Evolutionary conservation across 2,888 invertebrate genomes (phyloP), one percentile per base, ranked within the genome.

Genomic region (Formica aserva): DNA sequence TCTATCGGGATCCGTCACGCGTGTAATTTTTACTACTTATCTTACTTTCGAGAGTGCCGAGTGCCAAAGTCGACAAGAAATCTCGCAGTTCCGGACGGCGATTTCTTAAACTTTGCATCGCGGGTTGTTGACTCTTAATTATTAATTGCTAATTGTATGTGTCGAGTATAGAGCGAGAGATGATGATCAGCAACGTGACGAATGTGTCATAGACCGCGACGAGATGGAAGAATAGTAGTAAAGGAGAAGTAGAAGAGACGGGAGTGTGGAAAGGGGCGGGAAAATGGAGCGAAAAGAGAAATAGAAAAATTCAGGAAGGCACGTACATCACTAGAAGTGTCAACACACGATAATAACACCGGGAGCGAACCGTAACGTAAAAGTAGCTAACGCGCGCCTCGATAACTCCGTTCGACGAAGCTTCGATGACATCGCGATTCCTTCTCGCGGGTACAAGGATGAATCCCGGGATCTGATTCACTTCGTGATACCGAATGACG

Each of bases 61-160:
- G 77, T 84, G 60, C 45, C 67, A 84, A 81, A 83, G 81, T 78
- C 77, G 76, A 69, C 26, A 52, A 67, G 86, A 67, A 77, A 83
- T 60, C 67, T 65, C 76, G 71, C 65, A 38, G 65, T 72, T 18
- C 63, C 22, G 62, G 69, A 48, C 63, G 74, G 13, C 60, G 83
- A 72, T 26, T 62, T 76, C 45, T 57, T 63, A 69, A 84, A 77
- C 66, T 78, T 60, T 62, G 84, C 82, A 57, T 82, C 74, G 85
- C 80, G 65, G 76, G 35, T 48, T 74, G 82, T 84, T 81, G 55
- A 80, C 41, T 78, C 55, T 75, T 88, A 85, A 67, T 62, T 60
- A 62, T 62, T 84, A 74, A 82, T 65, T 35, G 38, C 48, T 62
- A 66, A 48, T 48, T 60, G 32, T 67, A 66, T 55, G 48, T 80